phyloP scores from a whole-genome alignment of 2,113 vertebrate species.

The Corynorhinus townsendii region DNA sequence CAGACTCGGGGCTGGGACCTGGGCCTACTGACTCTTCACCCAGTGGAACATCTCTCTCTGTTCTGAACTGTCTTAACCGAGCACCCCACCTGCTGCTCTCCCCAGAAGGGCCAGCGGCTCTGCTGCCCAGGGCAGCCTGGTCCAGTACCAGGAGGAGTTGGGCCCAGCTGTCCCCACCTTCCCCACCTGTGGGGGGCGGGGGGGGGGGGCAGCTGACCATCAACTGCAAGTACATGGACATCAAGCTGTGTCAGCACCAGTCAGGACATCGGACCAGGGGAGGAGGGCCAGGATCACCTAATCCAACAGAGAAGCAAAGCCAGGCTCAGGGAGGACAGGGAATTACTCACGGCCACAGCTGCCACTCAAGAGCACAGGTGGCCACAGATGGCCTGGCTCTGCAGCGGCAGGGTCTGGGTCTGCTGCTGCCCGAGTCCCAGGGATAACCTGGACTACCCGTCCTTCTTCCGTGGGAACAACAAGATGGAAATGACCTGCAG shows the following conservation, averaged over 20 bases:
- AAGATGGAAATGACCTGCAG: background rate
- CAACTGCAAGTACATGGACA: background rate
- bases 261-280: background rate
- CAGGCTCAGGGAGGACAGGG: background rate
- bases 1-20: background rate
- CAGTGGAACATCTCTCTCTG: background rate
- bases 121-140: background rate
- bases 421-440: fast-evolving
- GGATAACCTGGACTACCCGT: background rate
- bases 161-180: background rate
- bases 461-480: background rate
- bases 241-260: background rate
- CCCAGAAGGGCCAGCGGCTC: background rate
- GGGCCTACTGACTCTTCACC: background rate
- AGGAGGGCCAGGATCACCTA: background rate
- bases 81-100: background rate
- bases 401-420: background rate
- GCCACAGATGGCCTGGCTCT: background rate
- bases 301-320: background rate
- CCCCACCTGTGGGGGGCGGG: background rate
- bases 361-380: background rate
- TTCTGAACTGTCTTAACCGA: background rate
- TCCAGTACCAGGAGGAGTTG: fast-evolving
- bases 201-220: background rate
- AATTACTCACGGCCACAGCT: background rate